Evolutionary conservation across 2,888 invertebrate genomes (phyloP).

Genomic region (Galerucella pusilla): DNA sequence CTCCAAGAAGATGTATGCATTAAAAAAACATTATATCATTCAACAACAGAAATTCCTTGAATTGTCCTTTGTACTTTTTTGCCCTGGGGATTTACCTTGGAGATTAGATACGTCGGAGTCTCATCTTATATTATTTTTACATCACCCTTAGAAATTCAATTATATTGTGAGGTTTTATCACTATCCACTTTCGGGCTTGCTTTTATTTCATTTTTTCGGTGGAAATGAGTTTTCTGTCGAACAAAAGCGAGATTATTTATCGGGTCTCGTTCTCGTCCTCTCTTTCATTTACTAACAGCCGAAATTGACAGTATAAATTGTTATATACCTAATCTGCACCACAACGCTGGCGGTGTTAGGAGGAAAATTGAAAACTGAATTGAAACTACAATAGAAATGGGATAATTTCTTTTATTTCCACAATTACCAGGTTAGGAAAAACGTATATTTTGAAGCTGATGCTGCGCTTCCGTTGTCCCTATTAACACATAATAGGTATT

Average conservation of each 20-base stretch:
- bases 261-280: constrained; percentile 4
- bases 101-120: constrained; percentile 10
- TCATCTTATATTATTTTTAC: constrained; percentile 26
- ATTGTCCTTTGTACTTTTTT: neutral
- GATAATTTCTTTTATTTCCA: too few relatives aligned
- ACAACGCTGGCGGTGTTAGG: too few relatives aligned
- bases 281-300: neutral
- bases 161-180: constrained; percentile 30
- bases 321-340: neutral
- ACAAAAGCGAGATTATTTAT: constrained; percentile 19
- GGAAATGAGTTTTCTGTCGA: constrained; percentile 33
- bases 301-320: constrained; percentile 10
- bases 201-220: constrained; percentile 24
- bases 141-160: constrained; percentile 33
- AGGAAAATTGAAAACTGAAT: too few relatives aligned
- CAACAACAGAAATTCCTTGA: too few relatives aligned
- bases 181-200: constrained; percentile 20
- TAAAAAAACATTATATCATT: too few relatives aligned
- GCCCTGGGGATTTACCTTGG: constrained; percentile 11
- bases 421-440: too few relatives aligned
- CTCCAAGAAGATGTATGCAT: too few relatives aligned
- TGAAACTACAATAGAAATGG: too few relatives aligned
- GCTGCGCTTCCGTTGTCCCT: too few relatives aligned
- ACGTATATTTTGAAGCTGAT: too few relatives aligned
- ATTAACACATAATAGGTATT: too few relatives aligned